Evolutionary conservation across 2,888 invertebrate species (phyloP).

Genomic region (Ethmia dodecea): DNA sequence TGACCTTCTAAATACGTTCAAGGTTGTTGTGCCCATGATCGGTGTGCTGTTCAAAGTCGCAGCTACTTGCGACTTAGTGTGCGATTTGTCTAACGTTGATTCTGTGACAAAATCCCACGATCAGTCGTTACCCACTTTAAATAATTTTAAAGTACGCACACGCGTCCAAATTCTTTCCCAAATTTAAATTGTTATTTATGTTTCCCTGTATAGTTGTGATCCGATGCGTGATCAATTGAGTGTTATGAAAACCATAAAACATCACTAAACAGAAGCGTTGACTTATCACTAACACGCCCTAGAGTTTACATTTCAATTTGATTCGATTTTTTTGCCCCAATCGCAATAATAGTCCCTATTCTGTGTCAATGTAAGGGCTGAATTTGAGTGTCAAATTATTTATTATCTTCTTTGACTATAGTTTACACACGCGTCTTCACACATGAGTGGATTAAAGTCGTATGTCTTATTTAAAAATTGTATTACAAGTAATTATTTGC

Average conservation of each 20-base stretch:
- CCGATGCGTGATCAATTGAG: slow-evolving; percentile 66
- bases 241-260: slow-evolving; percentile 72
- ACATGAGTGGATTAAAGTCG: slow-evolving; percentile 62
- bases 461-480: slow-evolving; percentile 68
- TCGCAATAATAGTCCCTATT: neutral
- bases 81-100: too few relatives aligned
- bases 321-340: slow-evolving; percentile 27
- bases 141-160: slow-evolving; percentile 36
- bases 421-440: slow-evolving; percentile 55
- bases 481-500: slow-evolving; percentile 57
- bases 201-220: slow-evolving; percentile 38
- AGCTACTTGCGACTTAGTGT: too few relatives aligned
- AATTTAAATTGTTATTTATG: slow-evolving; percentile 43
- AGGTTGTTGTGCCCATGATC: too few relatives aligned
- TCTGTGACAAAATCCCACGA: too few relatives aligned
- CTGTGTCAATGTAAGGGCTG: slow-evolving; percentile 10
- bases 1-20: too few relatives aligned
- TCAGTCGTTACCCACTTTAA: too few relatives aligned
- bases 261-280: slow-evolving; percentile 47
- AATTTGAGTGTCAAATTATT: slow-evolving; percentile 12
- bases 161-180: slow-evolving; percentile 40
- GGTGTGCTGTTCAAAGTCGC: too few relatives aligned
- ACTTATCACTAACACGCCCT: slow-evolving; percentile 56
- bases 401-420: slow-evolving; percentile 30
- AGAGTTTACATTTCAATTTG: slow-evolving; percentile 57